These are phyloP conservation scores for Arenaria interpres DNA, from an alignment of 2,113 vertebrate genomes.

Conservation along the genomic window DNA sequence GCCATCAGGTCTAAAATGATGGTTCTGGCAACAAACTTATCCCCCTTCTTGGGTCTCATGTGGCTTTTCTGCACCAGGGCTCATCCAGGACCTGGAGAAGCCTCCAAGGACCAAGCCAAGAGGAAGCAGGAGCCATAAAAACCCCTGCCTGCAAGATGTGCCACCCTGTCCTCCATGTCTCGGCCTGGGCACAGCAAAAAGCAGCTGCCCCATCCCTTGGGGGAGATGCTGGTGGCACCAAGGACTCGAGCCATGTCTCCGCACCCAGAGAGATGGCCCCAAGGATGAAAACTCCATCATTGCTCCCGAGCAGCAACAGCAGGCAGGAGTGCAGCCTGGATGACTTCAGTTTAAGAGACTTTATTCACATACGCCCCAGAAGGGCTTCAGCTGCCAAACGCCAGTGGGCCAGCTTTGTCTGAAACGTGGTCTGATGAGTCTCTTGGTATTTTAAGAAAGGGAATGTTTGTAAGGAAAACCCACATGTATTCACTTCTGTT, in stretches of 20 bases:
- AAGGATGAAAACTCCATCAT: background rate
- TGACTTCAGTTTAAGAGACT: background rate
- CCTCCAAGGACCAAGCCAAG: background rate
- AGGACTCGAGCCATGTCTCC: background rate
- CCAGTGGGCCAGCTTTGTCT: conserved; percentile 27
- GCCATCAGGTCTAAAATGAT: background rate
- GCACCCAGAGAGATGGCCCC: too few species aligned
- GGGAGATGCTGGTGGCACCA: background rate
- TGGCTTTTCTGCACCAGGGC: background rate
- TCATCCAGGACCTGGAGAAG: background rate
- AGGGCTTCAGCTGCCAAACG: background rate
- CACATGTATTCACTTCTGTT: conserved; percentile 6
- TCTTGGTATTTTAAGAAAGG: conserved; percentile 34
- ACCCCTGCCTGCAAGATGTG: background rate
- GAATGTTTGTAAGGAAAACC: background rate
- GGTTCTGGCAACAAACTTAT: background rate
- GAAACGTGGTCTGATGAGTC: conserved; percentile 9
- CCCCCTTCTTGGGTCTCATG: background rate
- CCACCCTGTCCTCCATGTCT: background rate
- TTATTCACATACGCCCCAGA: background rate
- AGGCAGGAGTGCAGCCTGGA: background rate
- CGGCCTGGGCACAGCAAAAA: background rate
- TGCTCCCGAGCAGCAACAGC: background rate
- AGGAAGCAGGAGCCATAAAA: background rate
- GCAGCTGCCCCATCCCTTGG: too few species aligned